Evolutionary conservation across 1,140 invertebrate genomes (phyloP).

Genomic region (Neodiprion fabricii): DNA sequence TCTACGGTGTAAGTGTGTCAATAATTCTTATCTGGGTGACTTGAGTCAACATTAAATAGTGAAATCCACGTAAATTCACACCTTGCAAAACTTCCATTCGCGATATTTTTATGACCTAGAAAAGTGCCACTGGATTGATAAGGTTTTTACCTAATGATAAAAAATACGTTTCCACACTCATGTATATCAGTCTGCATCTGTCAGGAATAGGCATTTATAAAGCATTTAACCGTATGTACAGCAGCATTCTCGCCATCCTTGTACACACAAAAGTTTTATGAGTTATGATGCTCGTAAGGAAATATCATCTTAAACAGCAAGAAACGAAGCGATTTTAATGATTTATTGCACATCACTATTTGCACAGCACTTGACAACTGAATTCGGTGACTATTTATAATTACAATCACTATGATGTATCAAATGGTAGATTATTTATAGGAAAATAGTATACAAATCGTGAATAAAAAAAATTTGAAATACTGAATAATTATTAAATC

Average conservation of each 20-base stretch:
- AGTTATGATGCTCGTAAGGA: too few species aligned
- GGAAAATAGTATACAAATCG: background rate
- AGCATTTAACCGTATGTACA: too few species aligned
- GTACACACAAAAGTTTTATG: too few species aligned
- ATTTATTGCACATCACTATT: slow-evolving; percentile 2
- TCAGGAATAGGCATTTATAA: too few species aligned
- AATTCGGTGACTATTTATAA: background rate
- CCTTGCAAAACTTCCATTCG: background rate
- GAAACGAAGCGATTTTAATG: background rate
- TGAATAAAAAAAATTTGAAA: background rate
- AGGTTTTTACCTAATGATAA: too few species aligned
- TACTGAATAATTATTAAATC: background rate
- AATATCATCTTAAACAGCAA: too few species aligned
- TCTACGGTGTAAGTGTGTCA: background rate
- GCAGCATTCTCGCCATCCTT: too few species aligned
- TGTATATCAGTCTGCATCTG: too few species aligned
- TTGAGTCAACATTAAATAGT: background rate
- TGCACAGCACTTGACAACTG: slow-evolving; percentile 1
- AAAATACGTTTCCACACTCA: too few species aligned
- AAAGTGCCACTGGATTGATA: too few species aligned
- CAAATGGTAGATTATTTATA: background rate
- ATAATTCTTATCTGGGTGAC: background rate
- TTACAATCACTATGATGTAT: too few species aligned
- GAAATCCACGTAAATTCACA: slow-evolving; percentile 5
- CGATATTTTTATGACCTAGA: background rate